A percentile compares a stretch with the other conserved stretches of the same genome.
These are phyloP conservation scores for Radopholus similis DNA, from an alignment of 1,140 invertebrate species.

Conservation along the genomic window DNA sequence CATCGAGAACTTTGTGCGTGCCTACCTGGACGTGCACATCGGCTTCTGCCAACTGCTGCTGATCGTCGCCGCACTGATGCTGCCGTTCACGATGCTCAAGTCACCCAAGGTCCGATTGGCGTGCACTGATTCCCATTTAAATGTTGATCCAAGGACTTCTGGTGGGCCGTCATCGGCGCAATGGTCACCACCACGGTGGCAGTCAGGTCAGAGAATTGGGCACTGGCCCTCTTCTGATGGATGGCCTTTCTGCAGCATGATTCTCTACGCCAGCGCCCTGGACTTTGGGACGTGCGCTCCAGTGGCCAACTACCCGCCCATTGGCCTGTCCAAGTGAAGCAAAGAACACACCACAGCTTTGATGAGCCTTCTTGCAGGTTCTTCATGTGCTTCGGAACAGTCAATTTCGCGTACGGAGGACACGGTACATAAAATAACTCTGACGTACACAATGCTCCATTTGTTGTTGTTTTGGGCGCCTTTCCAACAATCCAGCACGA, in stretches of 20 bases:
- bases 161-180: constrained; percentile 61
- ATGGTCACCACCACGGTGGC: constrained; percentile 57
- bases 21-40: constrained; percentile 62
- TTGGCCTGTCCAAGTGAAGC: constrained; percentile 43
- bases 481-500: constrained; percentile 65
- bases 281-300: constrained; percentile 36
- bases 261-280: constrained; percentile 41
- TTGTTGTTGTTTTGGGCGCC: constrained; percentile 63
- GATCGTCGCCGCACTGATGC: constrained; percentile 66
- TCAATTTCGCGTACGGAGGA: constrained; percentile 62
- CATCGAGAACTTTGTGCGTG: constrained; percentile 65
- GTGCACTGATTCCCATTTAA: too few relatives aligned
- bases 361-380: constrained; percentile 31
- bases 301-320: constrained; percentile 40
- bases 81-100: constrained; percentile 70
- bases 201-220: constrained; percentile 18
- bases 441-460: too few relatives aligned
- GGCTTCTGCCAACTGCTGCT: constrained; percentile 69
- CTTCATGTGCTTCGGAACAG: constrained; percentile 60
- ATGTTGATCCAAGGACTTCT: too few relatives aligned
- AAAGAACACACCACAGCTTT: background rate
- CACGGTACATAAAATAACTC: constrained; percentile 64
- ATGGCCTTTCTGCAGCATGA: constrained; percentile 19
- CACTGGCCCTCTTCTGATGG: too few relatives aligned
- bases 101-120: too few relatives aligned